Evolutionary conservation across 2,888 invertebrate species (phyloP).

Genomic region (Callimorpha dominula): DNA sequence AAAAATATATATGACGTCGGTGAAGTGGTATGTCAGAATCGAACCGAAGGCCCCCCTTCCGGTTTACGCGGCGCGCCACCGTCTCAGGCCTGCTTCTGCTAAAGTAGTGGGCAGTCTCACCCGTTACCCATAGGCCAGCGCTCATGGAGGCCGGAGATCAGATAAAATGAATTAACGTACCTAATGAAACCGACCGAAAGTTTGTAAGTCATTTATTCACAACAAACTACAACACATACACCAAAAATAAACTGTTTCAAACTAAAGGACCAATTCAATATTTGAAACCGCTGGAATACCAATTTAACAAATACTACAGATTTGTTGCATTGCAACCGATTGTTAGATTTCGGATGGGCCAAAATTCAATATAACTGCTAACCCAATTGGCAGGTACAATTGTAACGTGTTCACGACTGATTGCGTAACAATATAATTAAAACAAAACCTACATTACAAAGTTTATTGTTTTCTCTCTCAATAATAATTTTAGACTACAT

Average conservation of each 20-base stretch:
- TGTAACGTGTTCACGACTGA: slow-evolving; percentile 6
- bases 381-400: slow-evolving; percentile 2
- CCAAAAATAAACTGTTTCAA: neutral
- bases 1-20: too few relatives aligned
- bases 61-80: too few relatives aligned
- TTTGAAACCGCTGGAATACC: neutral
- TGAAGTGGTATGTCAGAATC: too few relatives aligned
- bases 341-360: slow-evolving; percentile 1
- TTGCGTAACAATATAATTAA: neutral
- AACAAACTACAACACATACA: neutral
- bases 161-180: too few relatives aligned
- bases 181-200: too few relatives aligned
- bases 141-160: too few relatives aligned
- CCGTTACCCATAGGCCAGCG: too few relatives aligned
- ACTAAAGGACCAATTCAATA: slow-evolving; percentile 7
- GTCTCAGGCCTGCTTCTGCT: too few relatives aligned
- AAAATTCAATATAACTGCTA: slow-evolving; percentile 12
- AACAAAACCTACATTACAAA: neutral
- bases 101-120: too few relatives aligned
- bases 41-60: too few relatives aligned
- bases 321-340: slow-evolving; percentile 7
- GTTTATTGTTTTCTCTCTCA: neutral
- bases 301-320: neutral
- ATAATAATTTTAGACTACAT: neutral
- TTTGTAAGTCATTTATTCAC: neutral